Evolutionary conservation across 2,113 vertebrate genomes (phyloP), one percentile per base, ranked within the genome.

Genomic region (Triplophysa rosa): DNA sequence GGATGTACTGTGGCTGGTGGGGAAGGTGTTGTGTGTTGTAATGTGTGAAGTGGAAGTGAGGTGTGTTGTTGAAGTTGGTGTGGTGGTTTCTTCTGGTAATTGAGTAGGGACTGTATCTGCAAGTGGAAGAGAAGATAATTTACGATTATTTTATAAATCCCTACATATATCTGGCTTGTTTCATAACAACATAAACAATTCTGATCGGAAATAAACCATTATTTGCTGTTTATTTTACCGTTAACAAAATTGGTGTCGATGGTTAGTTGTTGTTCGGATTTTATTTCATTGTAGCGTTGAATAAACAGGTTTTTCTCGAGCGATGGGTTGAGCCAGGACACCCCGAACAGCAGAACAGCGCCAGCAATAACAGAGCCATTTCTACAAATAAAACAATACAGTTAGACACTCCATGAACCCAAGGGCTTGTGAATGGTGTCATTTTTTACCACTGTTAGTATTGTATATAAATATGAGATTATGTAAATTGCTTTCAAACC

Each of bases 361-460:
- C 75, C 77, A 33, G 82, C 85, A 19, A 86, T 82, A 21, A 86
- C 85, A 29, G 85, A 88, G 40, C 85, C 85, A 59, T 85, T 79
- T 65, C 87, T 88, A 72, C 33, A 58, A 78, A 78, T 56, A 68
- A 73, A 26, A 14, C 47, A 9, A 45, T 19, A 58, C 78, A 17
- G 13, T 64, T 17, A 77, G 42, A 77, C 19, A 58, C 4, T 58
- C 19, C n/a, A 21, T 19, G 6, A n/a, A 9, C 54, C n/a, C 9
- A 21, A 9, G 17, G n/a, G 2, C 9, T n/a, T 58, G 8, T 58
- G 2, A 58, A 8, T n/a, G 6, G 16, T 29, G 40, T 42, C 40
- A 42, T 42, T 11, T 42, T 29, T 29, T 29, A 29, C 4, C 8
- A 8, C 40, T 9, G 40, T 2, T 9, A 42, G 40, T 1, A 6